Percentiles rank a stretch among this genome's conserved stretches.
Conservation (phyloP, 2,797 vertebrate species). For the Sternarchorhynchus goeldii region DNA sequence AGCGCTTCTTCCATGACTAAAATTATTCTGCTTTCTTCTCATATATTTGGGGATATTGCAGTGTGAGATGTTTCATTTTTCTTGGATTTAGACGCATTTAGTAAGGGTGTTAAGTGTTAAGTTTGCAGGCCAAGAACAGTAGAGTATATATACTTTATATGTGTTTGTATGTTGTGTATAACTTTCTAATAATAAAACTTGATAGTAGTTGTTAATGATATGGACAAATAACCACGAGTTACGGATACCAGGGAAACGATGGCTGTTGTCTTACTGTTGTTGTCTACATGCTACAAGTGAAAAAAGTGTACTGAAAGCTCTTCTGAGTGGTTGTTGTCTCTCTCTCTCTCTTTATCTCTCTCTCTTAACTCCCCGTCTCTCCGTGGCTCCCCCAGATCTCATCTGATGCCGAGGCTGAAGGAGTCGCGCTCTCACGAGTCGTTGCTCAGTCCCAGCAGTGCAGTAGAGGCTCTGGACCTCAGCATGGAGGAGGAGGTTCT, state of each 20-base stretch:
- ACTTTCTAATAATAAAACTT: too few relatives aligned
- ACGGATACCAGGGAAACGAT: too few relatives aligned
- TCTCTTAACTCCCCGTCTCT: rapidly evolving
- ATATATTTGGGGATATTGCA: background rate
- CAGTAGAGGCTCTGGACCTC: slow-evolving; percentile 97
- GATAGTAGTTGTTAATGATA: too few relatives aligned
- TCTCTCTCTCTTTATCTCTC: too few relatives aligned
- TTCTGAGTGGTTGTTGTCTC: background rate
- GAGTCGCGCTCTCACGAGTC: slow-evolving; percentile 99
- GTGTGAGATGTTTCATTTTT: background rate
- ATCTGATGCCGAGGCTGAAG: slow-evolving; percentile 99
- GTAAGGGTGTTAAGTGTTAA: too few relatives aligned
- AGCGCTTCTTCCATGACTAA: background rate
- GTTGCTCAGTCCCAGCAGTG: slow-evolving; percentile 96
- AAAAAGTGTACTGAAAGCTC: background rate
- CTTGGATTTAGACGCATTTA: background rate
- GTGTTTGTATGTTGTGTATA: background rate
- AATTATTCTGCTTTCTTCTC: background rate
- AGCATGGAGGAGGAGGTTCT: slow-evolving; percentile 98
- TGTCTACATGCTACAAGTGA: background rate
- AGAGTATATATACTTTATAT: background rate
- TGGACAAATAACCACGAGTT: too few relatives aligned
- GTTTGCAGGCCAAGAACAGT: too few relatives aligned
- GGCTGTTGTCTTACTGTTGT: background rate
- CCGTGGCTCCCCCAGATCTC: slow-evolving; percentile 82